These are phyloP conservation scores for Bothrops jararaca DNA, from an alignment of 2,113 vertebrate genomes.

Conservation along the genomic window DNA sequence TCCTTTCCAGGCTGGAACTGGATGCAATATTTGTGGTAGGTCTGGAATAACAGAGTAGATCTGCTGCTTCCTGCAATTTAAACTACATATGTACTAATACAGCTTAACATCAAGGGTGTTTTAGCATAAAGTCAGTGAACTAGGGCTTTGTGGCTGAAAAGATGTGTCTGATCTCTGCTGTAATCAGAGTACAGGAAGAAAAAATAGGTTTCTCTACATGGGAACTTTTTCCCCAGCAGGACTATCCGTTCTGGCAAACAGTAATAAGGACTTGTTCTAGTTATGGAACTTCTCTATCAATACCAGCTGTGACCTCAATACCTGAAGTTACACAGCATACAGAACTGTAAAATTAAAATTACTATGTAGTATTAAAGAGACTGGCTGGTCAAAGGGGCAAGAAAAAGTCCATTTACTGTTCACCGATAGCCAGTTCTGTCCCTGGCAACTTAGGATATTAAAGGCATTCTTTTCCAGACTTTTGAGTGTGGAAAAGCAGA, in stretches of 20 bases:
- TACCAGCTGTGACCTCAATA: constrained; percentile 8
- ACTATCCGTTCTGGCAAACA: neutral
- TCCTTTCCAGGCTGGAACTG: neutral
- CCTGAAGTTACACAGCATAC: rapidly evolving
- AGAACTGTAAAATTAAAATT: constrained; percentile 30
- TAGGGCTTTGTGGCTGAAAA: neutral
- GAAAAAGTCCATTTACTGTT: neutral
- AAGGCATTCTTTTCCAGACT: rapidly evolving
- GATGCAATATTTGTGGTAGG: neutral
- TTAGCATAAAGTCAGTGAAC: neutral
- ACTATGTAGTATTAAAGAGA: neutral
- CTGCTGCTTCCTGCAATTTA: neutral
- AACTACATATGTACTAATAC: neutral
- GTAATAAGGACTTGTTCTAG: neutral
- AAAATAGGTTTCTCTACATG: neutral
- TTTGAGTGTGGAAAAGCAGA: neutral
- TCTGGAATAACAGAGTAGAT: neutral
- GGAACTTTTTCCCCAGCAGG: neutral
- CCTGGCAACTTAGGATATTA: neutral
- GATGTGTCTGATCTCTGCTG: neutral
- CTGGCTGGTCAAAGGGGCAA: neutral
- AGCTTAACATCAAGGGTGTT: neutral
- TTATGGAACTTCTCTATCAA: neutral
- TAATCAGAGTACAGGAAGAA: neutral
- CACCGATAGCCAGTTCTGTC: neutral